Evolutionary conservation across 1,140 invertebrate species (phyloP).

Genomic region (Brachionus plicatilis): DNA sequence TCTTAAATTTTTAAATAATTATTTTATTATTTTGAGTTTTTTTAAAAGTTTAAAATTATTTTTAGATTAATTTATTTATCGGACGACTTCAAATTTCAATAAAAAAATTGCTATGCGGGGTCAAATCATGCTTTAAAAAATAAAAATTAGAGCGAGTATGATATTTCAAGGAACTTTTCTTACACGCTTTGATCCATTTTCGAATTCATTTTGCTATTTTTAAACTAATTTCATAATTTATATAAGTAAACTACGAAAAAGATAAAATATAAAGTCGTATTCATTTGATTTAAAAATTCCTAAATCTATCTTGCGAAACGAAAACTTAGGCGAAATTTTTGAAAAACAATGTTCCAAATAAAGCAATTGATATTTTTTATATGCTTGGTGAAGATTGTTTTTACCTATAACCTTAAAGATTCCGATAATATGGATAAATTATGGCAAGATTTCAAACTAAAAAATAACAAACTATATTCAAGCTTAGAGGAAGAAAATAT

Average conservation of each 20-base stretch:
- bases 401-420: not conserved
- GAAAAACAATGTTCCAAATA: not conserved
- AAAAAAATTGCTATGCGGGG: not conserved
- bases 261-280: not conserved
- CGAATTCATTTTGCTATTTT: not conserved
- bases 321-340: not conserved
- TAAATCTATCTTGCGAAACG: not conserved
- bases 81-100: not conserved
- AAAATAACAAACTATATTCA: constrained; percentile 13
- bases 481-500: not conserved
- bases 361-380: not conserved
- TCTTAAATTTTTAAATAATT: no score
- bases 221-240: not conserved
- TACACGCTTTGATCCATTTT: not conserved
- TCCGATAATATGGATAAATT: not conserved
- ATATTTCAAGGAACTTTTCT: not conserved
- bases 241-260: not conserved
- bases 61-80: no score
- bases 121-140: not conserved
- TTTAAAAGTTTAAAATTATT: no score
- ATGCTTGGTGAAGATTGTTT: not conserved
- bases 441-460: constrained; percentile 26
- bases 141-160: not conserved
- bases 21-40: no score
- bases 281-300: not conserved